A percentile compares a stretch with the other conserved stretches of the same genome.
These are phyloP conservation scores for Drosophila pruinosa DNA, from an alignment of 1,140 invertebrate genomes.

Conservation along the genomic window DNA sequence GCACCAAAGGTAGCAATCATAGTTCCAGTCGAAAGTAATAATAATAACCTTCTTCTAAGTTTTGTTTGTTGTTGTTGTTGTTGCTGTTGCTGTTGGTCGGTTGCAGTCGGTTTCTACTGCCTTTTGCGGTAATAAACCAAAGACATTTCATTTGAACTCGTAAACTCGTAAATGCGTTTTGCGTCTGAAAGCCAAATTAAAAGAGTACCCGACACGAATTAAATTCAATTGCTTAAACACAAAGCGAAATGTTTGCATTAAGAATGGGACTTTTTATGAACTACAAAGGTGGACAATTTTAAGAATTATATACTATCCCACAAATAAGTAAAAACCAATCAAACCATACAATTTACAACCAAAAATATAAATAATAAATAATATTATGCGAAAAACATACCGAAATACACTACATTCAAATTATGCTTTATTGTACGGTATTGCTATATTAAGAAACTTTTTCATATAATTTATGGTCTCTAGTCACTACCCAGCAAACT, in stretches of 20 bases:
- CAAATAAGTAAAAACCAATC: too few relatives aligned
- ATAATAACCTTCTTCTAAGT: slow-evolving; percentile 66
- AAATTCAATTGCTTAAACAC: slow-evolving; percentile 23
- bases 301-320: not conserved
- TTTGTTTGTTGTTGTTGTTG: slow-evolving; percentile 14
- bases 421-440: too few relatives aligned
- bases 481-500: too few relatives aligned
- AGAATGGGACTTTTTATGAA: not conserved
- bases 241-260: slow-evolving; percentile 3
- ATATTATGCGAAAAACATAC: too few relatives aligned
- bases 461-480: too few relatives aligned
- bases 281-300: not conserved
- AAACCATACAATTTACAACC: too few relatives aligned
- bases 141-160: slow-evolving; percentile 55
- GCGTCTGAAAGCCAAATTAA: slow-evolving; percentile 55
- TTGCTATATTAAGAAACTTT: too few relatives aligned
- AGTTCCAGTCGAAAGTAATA: slow-evolving; percentile 50
- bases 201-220: slow-evolving; percentile 40
- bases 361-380: too few relatives aligned
- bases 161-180: slow-evolving; percentile 45
- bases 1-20: slow-evolving; percentile 66
- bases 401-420: too few relatives aligned
- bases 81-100: slow-evolving; percentile 9
- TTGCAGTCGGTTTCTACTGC: slow-evolving; percentile 23
- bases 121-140: slow-evolving; percentile 65